A percentile compares a stretch with the other conserved stretches of the same genome.
Evolutionary conservation across 2,888 invertebrate genomes (phyloP).

Genomic region (Tetranychus truncatus): DNA sequence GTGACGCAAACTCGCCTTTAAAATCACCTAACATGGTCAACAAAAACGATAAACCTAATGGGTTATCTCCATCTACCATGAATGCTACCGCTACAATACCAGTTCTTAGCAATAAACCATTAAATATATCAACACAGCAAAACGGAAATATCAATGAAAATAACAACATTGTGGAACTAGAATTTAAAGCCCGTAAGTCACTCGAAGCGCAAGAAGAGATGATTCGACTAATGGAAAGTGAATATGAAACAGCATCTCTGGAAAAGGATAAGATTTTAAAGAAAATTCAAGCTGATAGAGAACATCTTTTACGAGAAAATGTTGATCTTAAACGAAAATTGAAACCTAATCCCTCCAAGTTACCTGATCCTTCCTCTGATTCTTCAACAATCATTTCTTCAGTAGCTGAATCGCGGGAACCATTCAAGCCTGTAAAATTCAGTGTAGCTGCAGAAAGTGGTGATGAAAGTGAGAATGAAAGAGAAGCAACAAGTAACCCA

Average conservation of each 20-base stretch:
- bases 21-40: neutral
- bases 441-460: neutral
- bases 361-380: neutral
- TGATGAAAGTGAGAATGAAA: neutral
- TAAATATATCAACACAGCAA: neutral
- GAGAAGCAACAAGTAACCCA: neutral
- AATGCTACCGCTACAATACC: neutral
- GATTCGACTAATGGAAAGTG: neutral
- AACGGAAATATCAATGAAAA: neutral
- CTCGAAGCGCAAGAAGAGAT: constrained; percentile 12
- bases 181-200: constrained; percentile 7
- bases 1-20: neutral
- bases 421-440: neutral
- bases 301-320: neutral
- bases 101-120: neutral
- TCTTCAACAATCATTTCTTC: neutral
- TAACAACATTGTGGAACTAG: neutral
- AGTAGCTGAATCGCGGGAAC: neutral
- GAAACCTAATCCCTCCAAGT: neutral
- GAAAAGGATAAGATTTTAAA: neutral
- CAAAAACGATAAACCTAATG: neutral
- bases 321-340: neutral
- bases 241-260: neutral
- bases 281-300: neutral
- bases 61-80: neutral